Conservation (phyloP, 2,797 vertebrate genomes). For the Catamblyrhynchus diadema region DNA sequence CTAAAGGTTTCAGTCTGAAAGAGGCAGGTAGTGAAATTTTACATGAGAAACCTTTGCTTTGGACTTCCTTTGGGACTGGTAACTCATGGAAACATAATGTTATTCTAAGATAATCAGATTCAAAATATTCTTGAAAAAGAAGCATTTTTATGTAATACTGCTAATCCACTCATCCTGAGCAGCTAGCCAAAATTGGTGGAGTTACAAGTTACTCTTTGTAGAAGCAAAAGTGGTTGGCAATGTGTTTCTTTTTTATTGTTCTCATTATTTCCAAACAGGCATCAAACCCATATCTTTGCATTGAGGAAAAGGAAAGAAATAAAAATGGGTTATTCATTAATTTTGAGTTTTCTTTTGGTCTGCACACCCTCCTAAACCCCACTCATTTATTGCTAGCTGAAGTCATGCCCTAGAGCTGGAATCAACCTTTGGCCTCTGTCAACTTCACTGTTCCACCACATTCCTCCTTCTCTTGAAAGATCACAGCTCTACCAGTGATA, state of each 20-base stretch:
- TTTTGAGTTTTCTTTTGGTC: not conserved
- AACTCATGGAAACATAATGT: not conserved
- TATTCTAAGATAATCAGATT: not conserved
- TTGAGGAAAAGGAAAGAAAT: not conserved
- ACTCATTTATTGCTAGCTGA: not conserved
- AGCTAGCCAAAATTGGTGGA: not conserved
- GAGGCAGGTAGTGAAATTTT: not conserved
- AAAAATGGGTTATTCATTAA: not conserved
- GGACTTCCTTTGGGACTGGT: not conserved
- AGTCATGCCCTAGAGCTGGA: not conserved
- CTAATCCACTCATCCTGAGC: not conserved
- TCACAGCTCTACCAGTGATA: not conserved
- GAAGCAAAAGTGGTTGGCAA: not conserved
- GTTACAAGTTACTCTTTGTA: not conserved
- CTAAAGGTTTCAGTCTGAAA: not conserved
- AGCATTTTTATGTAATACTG: not conserved
- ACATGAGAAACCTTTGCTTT: not conserved
- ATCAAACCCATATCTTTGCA: not conserved
- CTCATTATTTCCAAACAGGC: not conserved
- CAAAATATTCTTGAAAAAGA: not conserved
- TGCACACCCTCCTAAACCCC: accelerated
- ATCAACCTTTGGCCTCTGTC: not conserved
- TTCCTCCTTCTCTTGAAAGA: not conserved
- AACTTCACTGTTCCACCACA: not conserved
- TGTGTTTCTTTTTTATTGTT: not conserved